phyloP scores from a whole-genome alignment of 30 jellyfish, hydroid and myxozoan species.

The Turritopsis dohrnii region DNA sequence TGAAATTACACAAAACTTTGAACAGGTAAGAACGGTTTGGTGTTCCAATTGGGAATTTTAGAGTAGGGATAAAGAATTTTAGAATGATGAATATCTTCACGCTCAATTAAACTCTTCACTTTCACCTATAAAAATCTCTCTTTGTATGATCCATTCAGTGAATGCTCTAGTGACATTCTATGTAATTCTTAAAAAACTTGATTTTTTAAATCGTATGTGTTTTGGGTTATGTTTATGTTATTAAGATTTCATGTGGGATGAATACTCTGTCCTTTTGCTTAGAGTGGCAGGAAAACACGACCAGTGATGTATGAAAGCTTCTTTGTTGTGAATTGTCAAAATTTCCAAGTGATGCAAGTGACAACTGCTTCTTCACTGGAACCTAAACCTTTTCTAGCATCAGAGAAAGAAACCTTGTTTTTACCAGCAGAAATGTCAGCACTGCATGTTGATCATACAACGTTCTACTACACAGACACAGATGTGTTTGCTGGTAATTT shows the following conservation, averaged over 20 bases:
- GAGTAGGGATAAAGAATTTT: too few relatives aligned
- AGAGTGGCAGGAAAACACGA: constrained; percentile 31
- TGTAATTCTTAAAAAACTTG: too few relatives aligned
- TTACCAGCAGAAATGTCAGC: constrained; percentile 93
- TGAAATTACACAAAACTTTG: too few relatives aligned
- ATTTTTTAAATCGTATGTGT: background rate
- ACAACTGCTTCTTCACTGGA: constrained; percentile 56
- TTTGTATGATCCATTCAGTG: too few relatives aligned
- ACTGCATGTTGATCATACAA: constrained; percentile 65
- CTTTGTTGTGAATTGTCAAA: constrained; percentile 55
- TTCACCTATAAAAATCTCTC: too few relatives aligned
- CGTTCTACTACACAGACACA: constrained; percentile 64
- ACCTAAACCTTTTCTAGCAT: constrained; percentile 62
- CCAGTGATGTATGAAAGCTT: constrained; percentile 82
- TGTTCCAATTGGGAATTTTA: too few relatives aligned
- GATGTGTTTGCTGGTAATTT: constrained; percentile 57
- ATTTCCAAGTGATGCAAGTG: constrained; percentile 80
- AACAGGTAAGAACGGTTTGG: too few relatives aligned
- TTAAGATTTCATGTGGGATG: background rate
- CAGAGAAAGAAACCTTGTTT: constrained; percentile 75
- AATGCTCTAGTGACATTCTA: too few relatives aligned
- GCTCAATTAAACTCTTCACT: too few relatives aligned
- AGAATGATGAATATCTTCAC: too few relatives aligned
- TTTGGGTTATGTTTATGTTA: background rate
- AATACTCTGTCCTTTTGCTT: background rate